Evolutionary conservation across 30 jellyfish, hydroid and myxozoan genomes (phyloP).

Genomic region (Aurelia sp.): DNA sequence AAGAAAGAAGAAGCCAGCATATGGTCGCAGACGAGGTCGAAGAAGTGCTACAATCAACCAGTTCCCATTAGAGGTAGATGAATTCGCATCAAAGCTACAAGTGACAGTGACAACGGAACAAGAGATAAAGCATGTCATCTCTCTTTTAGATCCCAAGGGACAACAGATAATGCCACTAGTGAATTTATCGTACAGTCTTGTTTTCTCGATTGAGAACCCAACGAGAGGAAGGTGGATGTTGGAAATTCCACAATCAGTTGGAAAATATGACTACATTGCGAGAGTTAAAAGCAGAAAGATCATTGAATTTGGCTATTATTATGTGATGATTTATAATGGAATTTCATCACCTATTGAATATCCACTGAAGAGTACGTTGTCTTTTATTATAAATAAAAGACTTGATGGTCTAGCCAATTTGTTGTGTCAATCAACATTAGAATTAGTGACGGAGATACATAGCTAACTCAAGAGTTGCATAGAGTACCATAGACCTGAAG

Average conservation of each 20-base stretch:
- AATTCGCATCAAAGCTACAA: constrained; percentile 56
- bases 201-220: constrained; percentile 54
- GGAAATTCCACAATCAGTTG: constrained; percentile 30
- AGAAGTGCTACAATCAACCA: constrained; percentile 9
- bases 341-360: constrained; percentile 67
- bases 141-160: constrained; percentile 60
- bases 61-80: constrained; percentile 64
- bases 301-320: constrained; percentile 64
- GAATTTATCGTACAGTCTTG: constrained; percentile 29
- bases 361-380: constrained; percentile 65
- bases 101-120: constrained; percentile 55
- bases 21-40: constrained; percentile 40
- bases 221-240: constrained; percentile 68
- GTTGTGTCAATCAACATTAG: no score
- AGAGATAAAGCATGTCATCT: constrained; percentile 9
- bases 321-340: constrained; percentile 43
- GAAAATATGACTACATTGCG: constrained; percentile 69
- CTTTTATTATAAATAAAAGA: no score
- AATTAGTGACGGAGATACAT: no score
- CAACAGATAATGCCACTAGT: constrained; percentile 2
- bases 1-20: constrained; percentile 12
- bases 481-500: no score
- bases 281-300: constrained; percentile 61
- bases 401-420: no score
- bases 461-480: no score